Evolutionary conservation across 2,113 vertebrate genomes (phyloP).

Genomic region (Xiphias gladius): DNA sequence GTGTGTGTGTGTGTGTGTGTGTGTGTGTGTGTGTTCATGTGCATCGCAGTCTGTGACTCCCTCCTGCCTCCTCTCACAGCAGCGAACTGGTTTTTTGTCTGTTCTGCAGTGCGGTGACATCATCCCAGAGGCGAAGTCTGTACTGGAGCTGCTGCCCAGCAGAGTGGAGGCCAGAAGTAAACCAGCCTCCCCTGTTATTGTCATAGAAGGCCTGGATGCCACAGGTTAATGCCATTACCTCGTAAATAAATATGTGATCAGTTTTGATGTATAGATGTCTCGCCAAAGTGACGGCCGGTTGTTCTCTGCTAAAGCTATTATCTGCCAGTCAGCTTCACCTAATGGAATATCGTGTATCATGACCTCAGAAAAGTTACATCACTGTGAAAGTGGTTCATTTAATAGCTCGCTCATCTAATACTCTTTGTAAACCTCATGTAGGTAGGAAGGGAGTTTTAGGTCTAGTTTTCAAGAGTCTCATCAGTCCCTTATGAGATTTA

Average conservation of each 20-base stretch:
- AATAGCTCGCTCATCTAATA: constrained; percentile 45
- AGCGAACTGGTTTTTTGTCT: constrained; percentile 56
- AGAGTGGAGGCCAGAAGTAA: constrained; percentile 72
- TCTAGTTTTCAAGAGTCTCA: constrained; percentile 31
- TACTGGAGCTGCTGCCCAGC: constrained; percentile 85
- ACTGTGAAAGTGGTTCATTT: constrained; percentile 64
- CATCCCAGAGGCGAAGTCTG: constrained; percentile 87
- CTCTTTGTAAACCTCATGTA: constrained; percentile 39
- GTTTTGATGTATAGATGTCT: constrained; percentile 72
- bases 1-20: too few species aligned
- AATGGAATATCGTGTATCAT: constrained; percentile 76
- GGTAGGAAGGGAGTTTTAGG: constrained; percentile 10
- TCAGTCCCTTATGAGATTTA: constrained; percentile 3
- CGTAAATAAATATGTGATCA: constrained; percentile 65
- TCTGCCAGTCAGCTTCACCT: constrained; percentile 55
- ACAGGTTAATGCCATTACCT: constrained; percentile 87
- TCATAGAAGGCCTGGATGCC: constrained; percentile 95
- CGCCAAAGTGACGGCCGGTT: constrained; percentile 55
- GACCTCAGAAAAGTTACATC: constrained; percentile 73
- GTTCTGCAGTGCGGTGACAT: constrained; percentile 85
- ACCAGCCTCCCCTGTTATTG: constrained; percentile 88
- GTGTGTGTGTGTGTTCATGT: constrained; percentile 37
- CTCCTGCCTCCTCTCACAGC: constrained; percentile 45
- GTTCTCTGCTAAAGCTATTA: constrained; percentile 72
- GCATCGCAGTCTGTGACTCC: constrained; percentile 25